These are phyloP conservation scores for Zeus faber DNA, from an alignment of 2,113 vertebrate species.

Conservation along the genomic window DNA sequence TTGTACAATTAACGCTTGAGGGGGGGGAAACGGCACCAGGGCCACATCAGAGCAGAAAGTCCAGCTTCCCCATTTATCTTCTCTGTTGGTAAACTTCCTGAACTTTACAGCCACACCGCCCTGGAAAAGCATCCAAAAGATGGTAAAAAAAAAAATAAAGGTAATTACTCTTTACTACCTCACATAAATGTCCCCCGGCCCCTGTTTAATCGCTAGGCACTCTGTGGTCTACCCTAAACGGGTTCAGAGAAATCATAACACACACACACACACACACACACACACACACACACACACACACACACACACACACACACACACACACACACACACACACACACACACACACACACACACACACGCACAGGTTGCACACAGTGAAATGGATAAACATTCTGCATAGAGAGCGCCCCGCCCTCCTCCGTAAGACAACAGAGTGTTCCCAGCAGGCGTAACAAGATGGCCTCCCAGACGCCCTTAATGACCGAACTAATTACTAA, in stretches of 20 bases:
- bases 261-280: slow-evolving; percentile 10
- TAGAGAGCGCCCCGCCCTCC: slow-evolving; percentile 9
- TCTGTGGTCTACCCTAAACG: slow-evolving; percentile 44
- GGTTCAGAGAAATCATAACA: slow-evolving; percentile 9
- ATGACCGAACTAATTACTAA: slow-evolving; percentile 77
- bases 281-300: slow-evolving; percentile 16
- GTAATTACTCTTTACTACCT: slow-evolving; percentile 44
- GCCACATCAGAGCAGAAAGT: slow-evolving; percentile 36
- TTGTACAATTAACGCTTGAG: slow-evolving; percentile 24
- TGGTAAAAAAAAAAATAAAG: slow-evolving; percentile 16
- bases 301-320: neutral
- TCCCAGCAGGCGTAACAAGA: too few relatives aligned
- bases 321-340: neutral
- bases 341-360: slow-evolving; percentile 11
- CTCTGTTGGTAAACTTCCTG: slow-evolving; percentile 49
- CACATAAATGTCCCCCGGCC: slow-evolving; percentile 44
- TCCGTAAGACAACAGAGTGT: slow-evolving; percentile 42
- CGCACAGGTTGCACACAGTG: slow-evolving; percentile 2
- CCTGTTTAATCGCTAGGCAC: slow-evolving; percentile 21
- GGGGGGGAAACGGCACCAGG: slow-evolving; percentile 2
- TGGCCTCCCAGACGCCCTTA: slow-evolving; percentile 65
- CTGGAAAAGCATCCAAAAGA: slow-evolving; percentile 40
- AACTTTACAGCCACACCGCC: slow-evolving; percentile 30
- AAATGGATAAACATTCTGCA: slow-evolving; percentile 49
- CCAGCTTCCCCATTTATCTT: slow-evolving; percentile 15